Evolutionary conservation across 2,797 vertebrate species (phyloP).

Genomic region (Kryptopterus vitreolus): DNA sequence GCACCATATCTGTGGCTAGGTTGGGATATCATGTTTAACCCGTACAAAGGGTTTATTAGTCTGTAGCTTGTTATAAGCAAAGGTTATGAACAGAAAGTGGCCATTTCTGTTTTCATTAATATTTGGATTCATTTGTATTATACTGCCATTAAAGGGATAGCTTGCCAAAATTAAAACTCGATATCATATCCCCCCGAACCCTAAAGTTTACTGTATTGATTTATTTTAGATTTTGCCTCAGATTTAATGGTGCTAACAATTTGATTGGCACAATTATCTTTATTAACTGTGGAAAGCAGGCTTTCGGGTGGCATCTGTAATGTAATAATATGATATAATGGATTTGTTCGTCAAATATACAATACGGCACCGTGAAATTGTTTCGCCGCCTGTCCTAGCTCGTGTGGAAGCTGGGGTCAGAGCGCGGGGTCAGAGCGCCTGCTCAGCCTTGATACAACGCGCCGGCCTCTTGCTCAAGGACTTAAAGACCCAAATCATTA

Average conservation of each 20-base stretch:
- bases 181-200: not conserved
- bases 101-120: conserved; percentile 1
- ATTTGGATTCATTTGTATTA: conserved; percentile 4
- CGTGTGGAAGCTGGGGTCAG: too few relatives aligned
- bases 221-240: too few relatives aligned
- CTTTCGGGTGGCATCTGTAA: not conserved
- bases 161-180: not conserved
- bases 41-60: conserved; percentile 26
- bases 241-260: not conserved
- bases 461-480: too few relatives aligned
- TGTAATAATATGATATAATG: not conserved
- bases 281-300: not conserved
- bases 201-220: not conserved
- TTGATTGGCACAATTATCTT: not conserved
- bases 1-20: conserved; percentile 43
- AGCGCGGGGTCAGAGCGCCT: too few relatives aligned
- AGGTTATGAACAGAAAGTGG: not conserved
- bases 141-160: not conserved
- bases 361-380: too few relatives aligned
- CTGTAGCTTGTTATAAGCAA: conserved; percentile 21
- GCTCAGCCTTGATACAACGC: too few relatives aligned
- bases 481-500: too few relatives aligned
- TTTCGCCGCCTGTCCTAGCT: too few relatives aligned
- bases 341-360: too few relatives aligned
- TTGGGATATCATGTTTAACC: conserved; percentile 44